Conservation (phyloP, 2,888 invertebrate genomes). For the Tetranychus piercei region DNA sequence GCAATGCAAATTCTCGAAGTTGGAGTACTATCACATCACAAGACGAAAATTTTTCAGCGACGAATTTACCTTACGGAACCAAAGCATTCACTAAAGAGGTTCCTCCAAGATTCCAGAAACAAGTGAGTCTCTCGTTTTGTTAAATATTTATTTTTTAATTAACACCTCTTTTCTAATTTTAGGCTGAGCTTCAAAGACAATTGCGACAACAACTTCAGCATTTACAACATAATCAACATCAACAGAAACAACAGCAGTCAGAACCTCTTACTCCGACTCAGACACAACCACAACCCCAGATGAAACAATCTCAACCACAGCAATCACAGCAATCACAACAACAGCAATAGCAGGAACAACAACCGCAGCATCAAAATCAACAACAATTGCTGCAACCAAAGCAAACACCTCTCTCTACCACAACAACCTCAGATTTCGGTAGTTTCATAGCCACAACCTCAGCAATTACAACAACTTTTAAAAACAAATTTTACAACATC, state of each 20-base stretch:
- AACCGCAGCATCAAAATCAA: neutral
- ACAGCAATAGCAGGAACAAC: slow-evolving; percentile 18
- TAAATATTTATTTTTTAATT: neutral
- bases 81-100: slow-evolving; percentile 60
- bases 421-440: neutral
- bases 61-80: neutral
- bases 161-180: slow-evolving; percentile 29
- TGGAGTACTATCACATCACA: slow-evolving; percentile 27
- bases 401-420: neutral
- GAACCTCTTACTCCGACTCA: neutral
- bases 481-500: neutral
- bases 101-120: slow-evolving; percentile 58
- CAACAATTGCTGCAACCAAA: slow-evolving; percentile 15
- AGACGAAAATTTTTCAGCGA: slow-evolving; percentile 24
- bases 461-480: neutral
- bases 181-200: slow-evolving; percentile 36
- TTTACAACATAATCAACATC: slow-evolving; percentile 25
- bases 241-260: neutral
- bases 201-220: slow-evolving; percentile 31
- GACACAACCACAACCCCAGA: slow-evolving; percentile 15
- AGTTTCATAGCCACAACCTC: neutral
- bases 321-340: neutral
- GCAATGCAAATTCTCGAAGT: slow-evolving; percentile 28
- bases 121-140: neutral
- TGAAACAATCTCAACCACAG: slow-evolving; percentile 17